A percentile compares a stretch with the other conserved stretches of the same genome.
Conservation (phyloP, 37 sponge, comb jelly and placozoan genomes). For the Theonella swinhoei region DNA sequence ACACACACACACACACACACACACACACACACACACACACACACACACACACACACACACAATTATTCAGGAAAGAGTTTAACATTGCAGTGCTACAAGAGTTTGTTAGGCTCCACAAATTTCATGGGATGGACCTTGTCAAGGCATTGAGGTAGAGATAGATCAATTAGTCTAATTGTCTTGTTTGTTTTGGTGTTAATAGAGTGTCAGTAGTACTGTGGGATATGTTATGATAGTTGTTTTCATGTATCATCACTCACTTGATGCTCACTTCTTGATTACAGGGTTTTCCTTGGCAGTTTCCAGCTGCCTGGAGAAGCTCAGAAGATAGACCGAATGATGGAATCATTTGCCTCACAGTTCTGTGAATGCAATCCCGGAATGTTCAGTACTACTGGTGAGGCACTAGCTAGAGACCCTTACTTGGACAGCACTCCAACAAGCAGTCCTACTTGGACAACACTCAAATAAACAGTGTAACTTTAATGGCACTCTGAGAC, state of each 20-base stretch:
- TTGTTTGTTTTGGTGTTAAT: conserved; percentile 7
- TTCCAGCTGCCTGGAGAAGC: conserved; percentile 95
- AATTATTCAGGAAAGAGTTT: conserved; percentile 73
- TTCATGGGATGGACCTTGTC: conserved; percentile 83
- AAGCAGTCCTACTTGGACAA: neutral
- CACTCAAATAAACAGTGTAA: neutral
- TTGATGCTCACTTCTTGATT: neutral
- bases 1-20: neutral
- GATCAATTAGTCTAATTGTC: too few species aligned
- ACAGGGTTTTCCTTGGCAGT: conserved; percentile 75
- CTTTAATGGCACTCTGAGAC: neutral
- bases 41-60: neutral
- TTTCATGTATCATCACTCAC: conserved; percentile 3
- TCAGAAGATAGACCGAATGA: conserved; percentile 95
- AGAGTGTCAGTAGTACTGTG: conserved; percentile 6
- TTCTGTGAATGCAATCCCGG: conserved; percentile 82
- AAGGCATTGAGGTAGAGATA: conserved; percentile 74
- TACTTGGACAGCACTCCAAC: neutral
- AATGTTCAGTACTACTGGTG: conserved; percentile 81
- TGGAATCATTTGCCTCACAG: conserved; percentile 93
- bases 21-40: neutral
- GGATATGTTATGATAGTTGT: neutral
- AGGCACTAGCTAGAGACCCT: neutral
- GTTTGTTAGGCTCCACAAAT: conserved; percentile 84
- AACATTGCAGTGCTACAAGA: conserved; percentile 79